Conservation (phyloP, 2,888 invertebrate species). For the Drosophila planitibia region DNA sequence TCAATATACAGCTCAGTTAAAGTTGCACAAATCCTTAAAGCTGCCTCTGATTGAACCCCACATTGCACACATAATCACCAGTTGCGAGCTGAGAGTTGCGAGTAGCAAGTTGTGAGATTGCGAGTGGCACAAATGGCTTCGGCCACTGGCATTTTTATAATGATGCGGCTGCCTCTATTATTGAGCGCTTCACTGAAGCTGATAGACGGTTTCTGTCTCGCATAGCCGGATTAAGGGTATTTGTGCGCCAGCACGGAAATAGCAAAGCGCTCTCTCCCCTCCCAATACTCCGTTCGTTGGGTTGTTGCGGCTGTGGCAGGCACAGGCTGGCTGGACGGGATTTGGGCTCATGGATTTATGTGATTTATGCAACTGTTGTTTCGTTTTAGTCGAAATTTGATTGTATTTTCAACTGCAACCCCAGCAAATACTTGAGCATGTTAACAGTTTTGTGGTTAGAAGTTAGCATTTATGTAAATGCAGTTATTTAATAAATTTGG, state of each 20-base stretch:
- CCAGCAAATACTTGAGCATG: not conserved
- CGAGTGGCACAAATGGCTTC: conserved; percentile 22
- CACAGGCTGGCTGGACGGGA: conserved; percentile 23
- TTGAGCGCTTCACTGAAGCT: conserved; percentile 37
- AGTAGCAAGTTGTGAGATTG: conserved; percentile 11
- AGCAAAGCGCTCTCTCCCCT: conserved; percentile 15
- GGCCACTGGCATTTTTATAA: conserved; percentile 54
- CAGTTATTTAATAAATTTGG: conserved; percentile 1
- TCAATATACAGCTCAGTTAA: conserved; percentile 28
- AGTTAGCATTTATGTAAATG: conserved; percentile 1
- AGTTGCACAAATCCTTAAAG: conserved; percentile 62
- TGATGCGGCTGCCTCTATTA: conserved; percentile 57
- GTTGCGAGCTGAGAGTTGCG: conserved; percentile 22
- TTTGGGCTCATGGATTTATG: conserved; percentile 46
- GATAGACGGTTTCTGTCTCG: conserved; percentile 3
- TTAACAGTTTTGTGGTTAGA: conserved; percentile 4
- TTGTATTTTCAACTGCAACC: conserved; percentile 15
- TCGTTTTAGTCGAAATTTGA: conserved; percentile 35
- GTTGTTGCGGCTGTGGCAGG: conserved; percentile 1
- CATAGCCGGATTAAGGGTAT: conserved; percentile 63
- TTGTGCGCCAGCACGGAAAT: conserved; percentile 56
- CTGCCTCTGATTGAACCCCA: conserved; percentile 22
- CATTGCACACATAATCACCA: conserved; percentile 38
- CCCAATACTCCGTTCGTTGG: not conserved
- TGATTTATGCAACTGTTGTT: conserved; percentile 55